Base-by-base conservation (phyloP, 2,888 invertebrate genomes). In the Hirudinaria manillensis region DNA sequence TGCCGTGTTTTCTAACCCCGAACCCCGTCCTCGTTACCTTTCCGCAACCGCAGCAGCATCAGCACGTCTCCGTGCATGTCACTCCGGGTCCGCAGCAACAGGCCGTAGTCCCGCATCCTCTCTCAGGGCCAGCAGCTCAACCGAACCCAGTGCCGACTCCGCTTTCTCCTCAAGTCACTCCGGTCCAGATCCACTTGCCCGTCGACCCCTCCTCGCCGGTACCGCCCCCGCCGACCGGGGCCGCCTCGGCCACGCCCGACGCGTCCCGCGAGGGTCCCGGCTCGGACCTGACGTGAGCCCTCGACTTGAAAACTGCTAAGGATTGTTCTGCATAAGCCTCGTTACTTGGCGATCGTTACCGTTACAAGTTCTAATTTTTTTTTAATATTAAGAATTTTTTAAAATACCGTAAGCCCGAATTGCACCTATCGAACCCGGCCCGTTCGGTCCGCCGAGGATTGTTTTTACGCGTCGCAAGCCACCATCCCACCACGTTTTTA, bases 21-120 rank as follows among this genome's bases (percentile, higher is more conserved):
- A 72, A 36, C 16, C 70, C 72, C 32, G 53, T 55, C 32, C 7
- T 38, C 72, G 32, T 7, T 29, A 72, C 29, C 32, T n/a, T 38
- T 51, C n/a, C 3, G 2, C 38, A n/a, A 7, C 38, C 4, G 6
- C 70, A 70, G 29, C n/a, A 0, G 2, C 38, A n/a, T 6, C 38
- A 32, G 6, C 70, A 70, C 1, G 21, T 16, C 16, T 45, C 45
- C 45, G 16, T 16, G 29, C 29, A 27, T 16, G 61, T 10, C 29
- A 7, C 61, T 61, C 24, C 29, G 24, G 61, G 1, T 61, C 7
- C 4, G 29, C 61, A 61, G 10, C 61, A 61, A 61, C 61, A 61
- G 19, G 7, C 13, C 24, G 24, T n/a, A 27, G 61, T 61, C 29
- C 61, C 24, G 7, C 61, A 61, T 13, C 45, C 3, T 16, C 3